phyloP scores from a whole-genome alignment of 1,140 invertebrate genomes.

The Pachypeltis micranthus region DNA sequence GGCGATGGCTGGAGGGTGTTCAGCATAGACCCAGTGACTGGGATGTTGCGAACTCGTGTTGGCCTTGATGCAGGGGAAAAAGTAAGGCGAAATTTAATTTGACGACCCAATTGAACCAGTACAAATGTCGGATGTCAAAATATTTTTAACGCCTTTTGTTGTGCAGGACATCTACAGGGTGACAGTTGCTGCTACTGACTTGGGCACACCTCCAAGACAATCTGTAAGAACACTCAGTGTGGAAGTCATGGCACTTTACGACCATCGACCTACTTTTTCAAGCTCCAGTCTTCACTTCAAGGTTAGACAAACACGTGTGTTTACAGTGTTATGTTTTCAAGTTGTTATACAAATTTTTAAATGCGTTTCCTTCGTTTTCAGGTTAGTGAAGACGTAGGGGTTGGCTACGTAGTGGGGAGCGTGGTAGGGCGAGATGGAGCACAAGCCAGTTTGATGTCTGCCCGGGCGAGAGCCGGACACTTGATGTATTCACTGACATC shows the following conservation, averaged over 20 bases:
- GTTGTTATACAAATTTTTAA: too few species aligned
- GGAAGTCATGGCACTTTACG: slow-evolving; percentile 80
- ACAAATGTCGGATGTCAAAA: too few species aligned
- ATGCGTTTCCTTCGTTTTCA: slow-evolving; percentile 36
- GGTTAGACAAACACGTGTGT: too few species aligned
- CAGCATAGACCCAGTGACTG: slow-evolving; percentile 70
- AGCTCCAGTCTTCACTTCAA: slow-evolving; percentile 77
- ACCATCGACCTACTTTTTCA: slow-evolving; percentile 80
- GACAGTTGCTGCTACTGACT: slow-evolving; percentile 74
- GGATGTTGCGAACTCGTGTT: slow-evolving; percentile 74
- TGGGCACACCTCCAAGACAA: slow-evolving; percentile 65
- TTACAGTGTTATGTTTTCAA: too few species aligned
- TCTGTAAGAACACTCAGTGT: slow-evolving; percentile 68
- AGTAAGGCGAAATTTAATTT: too few species aligned
- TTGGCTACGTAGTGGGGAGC: slow-evolving; percentile 65
- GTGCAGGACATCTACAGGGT: slow-evolving; percentile 60
- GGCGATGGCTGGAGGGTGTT: slow-evolving; percentile 74
- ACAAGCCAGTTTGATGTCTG: slow-evolving; percentile 31
- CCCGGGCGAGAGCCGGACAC: slow-evolving; percentile 52
- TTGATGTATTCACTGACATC: slow-evolving; percentile 70
- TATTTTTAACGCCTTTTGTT: too few species aligned
- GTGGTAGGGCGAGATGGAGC: slow-evolving; percentile 58
- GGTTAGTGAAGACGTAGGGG: slow-evolving; percentile 63
- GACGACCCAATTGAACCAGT: too few species aligned
- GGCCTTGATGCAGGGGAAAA: slow-evolving; percentile 83